Evolutionary conservation across 2,113 vertebrate species (phyloP).

Genomic region (Agelaius tricolor): DNA sequence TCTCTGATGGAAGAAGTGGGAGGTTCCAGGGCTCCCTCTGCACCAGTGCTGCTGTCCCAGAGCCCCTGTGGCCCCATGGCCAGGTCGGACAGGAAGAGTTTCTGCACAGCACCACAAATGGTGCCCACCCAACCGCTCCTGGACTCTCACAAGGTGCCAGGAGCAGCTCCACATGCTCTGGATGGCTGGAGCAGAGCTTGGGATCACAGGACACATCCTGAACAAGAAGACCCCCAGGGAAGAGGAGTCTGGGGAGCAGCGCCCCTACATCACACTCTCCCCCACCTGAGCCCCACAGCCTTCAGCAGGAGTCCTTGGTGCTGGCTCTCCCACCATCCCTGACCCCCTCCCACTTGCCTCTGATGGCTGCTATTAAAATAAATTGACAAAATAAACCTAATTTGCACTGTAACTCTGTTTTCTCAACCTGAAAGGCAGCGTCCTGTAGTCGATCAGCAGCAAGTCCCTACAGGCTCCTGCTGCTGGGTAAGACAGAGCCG

Average conservation of each 20-base stretch:
- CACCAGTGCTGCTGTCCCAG: rapidly evolving
- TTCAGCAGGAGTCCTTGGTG: background rate
- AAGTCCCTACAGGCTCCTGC: background rate
- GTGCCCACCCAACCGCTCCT: background rate
- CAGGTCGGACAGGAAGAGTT: background rate
- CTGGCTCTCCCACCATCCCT: rapidly evolving
- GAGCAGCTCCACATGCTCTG: rapidly evolving
- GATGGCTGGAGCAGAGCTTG: background rate
- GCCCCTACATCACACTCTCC: too few relatives aligned
- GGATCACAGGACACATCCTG: background rate
- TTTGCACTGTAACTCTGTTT: background rate
- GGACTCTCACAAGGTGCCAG: background rate
- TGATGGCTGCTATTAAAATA: rapidly evolving
- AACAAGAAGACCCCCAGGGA: background rate
- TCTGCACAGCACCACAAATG: background rate
- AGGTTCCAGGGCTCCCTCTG: background rate
- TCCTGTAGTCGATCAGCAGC: background rate
- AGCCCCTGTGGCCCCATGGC: rapidly evolving
- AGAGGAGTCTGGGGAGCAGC: background rate
- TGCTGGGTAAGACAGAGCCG: background rate
- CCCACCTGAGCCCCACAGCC: rapidly evolving
- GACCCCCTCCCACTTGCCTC: rapidly evolving
- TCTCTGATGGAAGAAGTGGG: rapidly evolving
- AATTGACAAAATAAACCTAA: background rate
- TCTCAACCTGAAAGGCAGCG: background rate